These are phyloP conservation scores for Lobophora halterata DNA, from an alignment of 2,888 invertebrate species.

Conservation along the genomic window DNA sequence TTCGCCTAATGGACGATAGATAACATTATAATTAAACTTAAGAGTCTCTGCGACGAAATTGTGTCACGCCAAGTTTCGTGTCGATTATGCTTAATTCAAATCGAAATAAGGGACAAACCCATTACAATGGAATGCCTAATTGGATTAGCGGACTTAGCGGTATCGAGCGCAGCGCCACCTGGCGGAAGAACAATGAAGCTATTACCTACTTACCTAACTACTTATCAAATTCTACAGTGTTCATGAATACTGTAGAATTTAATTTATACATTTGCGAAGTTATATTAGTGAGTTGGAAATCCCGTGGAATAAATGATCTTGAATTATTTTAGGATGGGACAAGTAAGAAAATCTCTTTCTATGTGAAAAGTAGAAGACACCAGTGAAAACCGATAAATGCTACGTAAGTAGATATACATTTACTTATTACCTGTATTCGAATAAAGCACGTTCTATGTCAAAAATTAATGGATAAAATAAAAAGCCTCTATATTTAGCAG, in stretches of 20 bases:
- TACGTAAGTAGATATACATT: no score
- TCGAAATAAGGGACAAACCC: constrained; percentile 48
- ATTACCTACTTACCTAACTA: no score
- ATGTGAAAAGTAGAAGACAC: no score
- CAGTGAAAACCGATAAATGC: background rate
- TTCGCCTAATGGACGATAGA: constrained; percentile 22
- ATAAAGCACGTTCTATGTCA: no score
- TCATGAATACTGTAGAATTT: no score
- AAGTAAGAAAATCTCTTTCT: no score
- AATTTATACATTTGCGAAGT: no score
- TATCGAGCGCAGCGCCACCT: constrained; percentile 28
- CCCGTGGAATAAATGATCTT: no score
- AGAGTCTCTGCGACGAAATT: constrained; percentile 43
- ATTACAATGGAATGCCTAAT: constrained; percentile 49
- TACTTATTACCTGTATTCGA: no score
- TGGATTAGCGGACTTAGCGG: constrained; percentile 41
- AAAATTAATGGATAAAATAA: constrained; percentile 1
- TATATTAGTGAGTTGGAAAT: no score
- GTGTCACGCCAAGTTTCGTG: constrained; percentile 67
- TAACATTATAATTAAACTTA: constrained; percentile 34
- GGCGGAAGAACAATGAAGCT: constrained; percentile 10
- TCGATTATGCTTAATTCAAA: constrained; percentile 58
- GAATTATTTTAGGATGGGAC: no score
- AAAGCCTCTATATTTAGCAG: constrained; percentile 20
- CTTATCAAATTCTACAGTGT: no score